A percentile compares a stretch with the other conserved stretches of the same genome.
Evolutionary conservation across 2,113 vertebrate genomes (phyloP).

Genomic region (Gambusia holbrooki): DNA sequence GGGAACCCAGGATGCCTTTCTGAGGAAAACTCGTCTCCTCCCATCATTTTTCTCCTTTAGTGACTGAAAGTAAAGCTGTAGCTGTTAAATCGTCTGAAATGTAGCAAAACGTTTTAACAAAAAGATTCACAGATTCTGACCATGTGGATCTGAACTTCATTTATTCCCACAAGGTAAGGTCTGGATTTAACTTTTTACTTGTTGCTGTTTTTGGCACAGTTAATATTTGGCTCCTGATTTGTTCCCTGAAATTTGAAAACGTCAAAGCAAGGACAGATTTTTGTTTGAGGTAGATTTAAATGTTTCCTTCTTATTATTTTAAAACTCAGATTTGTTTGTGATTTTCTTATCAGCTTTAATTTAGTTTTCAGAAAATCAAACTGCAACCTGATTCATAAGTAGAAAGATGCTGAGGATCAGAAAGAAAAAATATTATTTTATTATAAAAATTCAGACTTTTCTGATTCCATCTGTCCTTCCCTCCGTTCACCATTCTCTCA

Average conservation of each 20-base stretch:
- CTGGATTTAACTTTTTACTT: background rate
- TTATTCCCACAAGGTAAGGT: constrained; percentile 64
- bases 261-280: background rate
- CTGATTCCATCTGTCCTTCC: too few species aligned
- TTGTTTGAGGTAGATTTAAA: background rate
- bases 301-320: background rate
- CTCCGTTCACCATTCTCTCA: too few species aligned
- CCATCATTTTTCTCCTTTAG: constrained; percentile 3
- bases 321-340: background rate
- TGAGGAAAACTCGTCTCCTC: constrained; percentile 41
- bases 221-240: background rate
- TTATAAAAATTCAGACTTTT: too few species aligned
- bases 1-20: constrained; percentile 43
- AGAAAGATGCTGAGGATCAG: too few species aligned
- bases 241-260: background rate
- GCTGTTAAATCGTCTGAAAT: constrained; percentile 4
- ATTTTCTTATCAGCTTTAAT: background rate
- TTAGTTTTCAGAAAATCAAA: background rate
- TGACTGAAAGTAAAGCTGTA: constrained; percentile 19
- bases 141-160: constrained; percentile 27
- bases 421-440: too few species aligned
- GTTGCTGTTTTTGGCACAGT: background rate
- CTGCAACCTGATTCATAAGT: too few species aligned
- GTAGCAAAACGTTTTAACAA: constrained; percentile 1
- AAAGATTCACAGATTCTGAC: background rate